Conservation (phyloP, 2,888 invertebrate genomes). For the Disparrhopalites patrizii region DNA sequence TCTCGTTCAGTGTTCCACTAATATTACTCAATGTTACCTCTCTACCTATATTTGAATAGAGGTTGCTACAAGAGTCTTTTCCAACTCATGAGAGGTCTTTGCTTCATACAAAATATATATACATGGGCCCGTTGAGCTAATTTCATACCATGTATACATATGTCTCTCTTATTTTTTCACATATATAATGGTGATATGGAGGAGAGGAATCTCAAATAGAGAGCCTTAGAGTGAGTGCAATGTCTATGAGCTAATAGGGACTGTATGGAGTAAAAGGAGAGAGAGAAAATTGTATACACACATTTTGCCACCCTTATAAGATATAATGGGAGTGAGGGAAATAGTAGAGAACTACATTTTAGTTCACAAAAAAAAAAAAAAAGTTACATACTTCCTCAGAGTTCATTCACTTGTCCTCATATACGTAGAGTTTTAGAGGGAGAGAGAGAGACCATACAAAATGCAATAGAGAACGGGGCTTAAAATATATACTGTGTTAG, state of each 20-base stretch:
- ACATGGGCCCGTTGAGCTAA: too few relatives aligned
- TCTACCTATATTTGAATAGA: slow-evolving; percentile 2
- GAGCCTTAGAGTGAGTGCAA: background rate
- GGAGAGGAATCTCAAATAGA: background rate
- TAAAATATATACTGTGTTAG: too few relatives aligned
- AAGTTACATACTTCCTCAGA: slow-evolving; percentile 3
- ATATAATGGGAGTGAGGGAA: background rate
- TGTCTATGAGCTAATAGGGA: slow-evolving; percentile 4
- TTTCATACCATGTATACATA: background rate
- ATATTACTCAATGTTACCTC: slow-evolving; percentile 10
- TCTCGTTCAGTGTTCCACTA: slow-evolving; percentile 8
- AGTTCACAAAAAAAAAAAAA: too few relatives aligned
- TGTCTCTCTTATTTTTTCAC: background rate
- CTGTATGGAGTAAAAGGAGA: background rate
- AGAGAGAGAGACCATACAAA: background rate
- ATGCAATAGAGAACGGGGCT: background rate
- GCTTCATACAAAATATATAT: background rate
- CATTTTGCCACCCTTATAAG: background rate
- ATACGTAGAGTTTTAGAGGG: background rate
- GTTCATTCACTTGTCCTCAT: slow-evolving; percentile 11
- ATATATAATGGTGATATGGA: background rate
- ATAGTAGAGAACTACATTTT: slow-evolving; percentile 8
- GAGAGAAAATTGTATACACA: too few relatives aligned
- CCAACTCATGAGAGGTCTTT: slow-evolving; percentile 3
- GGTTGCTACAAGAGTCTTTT: slow-evolving; percentile 4